Evolutionary conservation across 2,797 vertebrate genomes (phyloP), one percentile per base, ranked within the genome.

Genomic region (Strix occidentalis): DNA sequence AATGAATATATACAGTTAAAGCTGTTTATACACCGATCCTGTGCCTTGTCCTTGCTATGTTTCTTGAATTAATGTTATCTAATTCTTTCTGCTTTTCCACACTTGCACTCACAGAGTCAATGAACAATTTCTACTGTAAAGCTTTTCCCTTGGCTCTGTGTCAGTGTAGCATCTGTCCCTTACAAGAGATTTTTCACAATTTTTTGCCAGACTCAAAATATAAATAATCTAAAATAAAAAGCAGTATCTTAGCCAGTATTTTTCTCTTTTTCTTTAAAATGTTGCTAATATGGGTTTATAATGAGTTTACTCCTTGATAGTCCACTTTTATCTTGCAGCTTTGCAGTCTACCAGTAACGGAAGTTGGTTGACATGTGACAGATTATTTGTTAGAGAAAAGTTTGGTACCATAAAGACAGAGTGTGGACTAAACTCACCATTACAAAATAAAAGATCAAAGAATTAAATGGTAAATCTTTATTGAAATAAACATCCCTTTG

Each of bases 1-100:
- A 91, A 95, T 45, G 26, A 92, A 94, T 78, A 84, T 15, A 57
- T 50, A 95, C 48, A 76, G 69, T 88, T 86, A 94, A 95, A 94
- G 76, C 58, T 79, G 54, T 93, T 94, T 95, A 75, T 68, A 84
- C 14, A 77, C 50, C 80, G 94, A 58, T 46, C 74, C 82, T 2
- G 1, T 35, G 79, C 65, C 24, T 86, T 76, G 33, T 54, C 46
- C 95, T 91, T 94, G 63, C 61, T 83, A 54, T 70, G 31, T 51
- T 87, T 56, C 83, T 71, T 71, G 61, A 93, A 93, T 75, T 93
- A 94, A 77, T 24, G 64, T 51, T 94, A 83, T 69, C 76, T 75
- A 93, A 93, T 80, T 88, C 54, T 60, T 91, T 84, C 39, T 91
- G 87, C 63, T 93, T 88, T 95, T 95, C 72, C 72, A 88, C 39